Evolutionary conservation across 2,888 invertebrate genomes (phyloP), one percentile per base, ranked within the genome.

Genomic region (Diarsia mendica): DNA sequence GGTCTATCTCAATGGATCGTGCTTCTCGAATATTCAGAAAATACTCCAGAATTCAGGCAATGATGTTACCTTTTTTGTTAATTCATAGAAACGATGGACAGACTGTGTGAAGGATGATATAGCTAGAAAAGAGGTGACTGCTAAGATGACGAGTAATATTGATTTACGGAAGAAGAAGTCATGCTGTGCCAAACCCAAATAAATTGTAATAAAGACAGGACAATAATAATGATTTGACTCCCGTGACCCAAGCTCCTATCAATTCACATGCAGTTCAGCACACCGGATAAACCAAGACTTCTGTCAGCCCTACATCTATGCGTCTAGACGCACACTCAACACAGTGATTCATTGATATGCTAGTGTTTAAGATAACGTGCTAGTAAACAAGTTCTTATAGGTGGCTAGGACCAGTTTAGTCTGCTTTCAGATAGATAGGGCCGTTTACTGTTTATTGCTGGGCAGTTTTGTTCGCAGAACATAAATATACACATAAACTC

Each of bases 271-370:
- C 20, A 64, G 72, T 46, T 77, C 65, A 20, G 28, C 1, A 18
- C 63, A 67, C 53, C 61, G 23, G 66, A 67, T 73, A 39, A 23
- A 77, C 49, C 18, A 33, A 67, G 55, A 28, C 39, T 72, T 77
- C 44, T 71, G 28, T 69, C 77, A 67, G 39, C 68, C 61, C 48
- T 71, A 70, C 51, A 15, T 28, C 51, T 71, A 71, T 46, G 1
- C 20, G 64, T 77, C 77, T 77, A 81, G 82, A 66, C 77, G n/a
- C n/a, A 55, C 15, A 64, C 61, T 67, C 65, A 70, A 60, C 67
- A 23, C 68, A 33, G 63, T 82, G 82, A 80, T 77, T 81, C 77
- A 80, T 77, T 71, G 55, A 69, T 63, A 67, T 60, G 33, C 20
- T 48, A 66, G 23, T 67, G 64, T 65, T 58, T 44, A 61, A 80